Conservation (phyloP, 2,797 vertebrate genomes). For the Anabas testudineus region DNA sequence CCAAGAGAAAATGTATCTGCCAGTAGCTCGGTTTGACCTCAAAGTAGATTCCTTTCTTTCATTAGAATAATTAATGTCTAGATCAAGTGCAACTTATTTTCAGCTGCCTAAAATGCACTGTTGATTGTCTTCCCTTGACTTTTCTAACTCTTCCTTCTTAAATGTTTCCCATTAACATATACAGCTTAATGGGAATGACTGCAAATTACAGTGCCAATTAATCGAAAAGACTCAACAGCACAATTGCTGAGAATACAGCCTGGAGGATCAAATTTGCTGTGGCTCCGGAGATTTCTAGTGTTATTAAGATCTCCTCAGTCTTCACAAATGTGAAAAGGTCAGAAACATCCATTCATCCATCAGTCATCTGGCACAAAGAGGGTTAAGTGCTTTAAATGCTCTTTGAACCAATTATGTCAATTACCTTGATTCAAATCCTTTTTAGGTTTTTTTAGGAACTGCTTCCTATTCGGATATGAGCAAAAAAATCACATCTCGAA, state of each 20-base stretch:
- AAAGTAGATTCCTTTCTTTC: constrained; percentile 73
- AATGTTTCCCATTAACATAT: constrained; percentile 75
- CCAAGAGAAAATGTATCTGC: constrained; percentile 67
- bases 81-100: constrained; percentile 67
- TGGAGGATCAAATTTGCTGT: constrained; percentile 39
- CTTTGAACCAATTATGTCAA: constrained; percentile 12
- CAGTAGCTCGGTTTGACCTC: constrained; percentile 78
- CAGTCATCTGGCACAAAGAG: not conserved
- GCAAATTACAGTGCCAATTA: constrained; percentile 51
- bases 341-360: not conserved
- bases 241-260: constrained; percentile 34
- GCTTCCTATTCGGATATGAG: constrained; percentile 31
- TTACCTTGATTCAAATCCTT: constrained; percentile 13
- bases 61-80: constrained; percentile 83
- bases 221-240: constrained; percentile 45
- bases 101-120: constrained; percentile 58
- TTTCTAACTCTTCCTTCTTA: constrained; percentile 56
- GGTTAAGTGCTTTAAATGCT: not conserved
- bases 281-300: constrained; percentile 1
- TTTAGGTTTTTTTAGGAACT: constrained; percentile 9
- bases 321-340: constrained; percentile 21
- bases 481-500: constrained; percentile 7
- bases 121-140: constrained; percentile 73
- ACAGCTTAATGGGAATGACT: constrained; percentile 64
- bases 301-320: constrained; percentile 13